These are phyloP conservation scores for Novumbra hubbsi DNA, from an alignment of 2,797 vertebrate genomes.

Conservation along the genomic window DNA sequence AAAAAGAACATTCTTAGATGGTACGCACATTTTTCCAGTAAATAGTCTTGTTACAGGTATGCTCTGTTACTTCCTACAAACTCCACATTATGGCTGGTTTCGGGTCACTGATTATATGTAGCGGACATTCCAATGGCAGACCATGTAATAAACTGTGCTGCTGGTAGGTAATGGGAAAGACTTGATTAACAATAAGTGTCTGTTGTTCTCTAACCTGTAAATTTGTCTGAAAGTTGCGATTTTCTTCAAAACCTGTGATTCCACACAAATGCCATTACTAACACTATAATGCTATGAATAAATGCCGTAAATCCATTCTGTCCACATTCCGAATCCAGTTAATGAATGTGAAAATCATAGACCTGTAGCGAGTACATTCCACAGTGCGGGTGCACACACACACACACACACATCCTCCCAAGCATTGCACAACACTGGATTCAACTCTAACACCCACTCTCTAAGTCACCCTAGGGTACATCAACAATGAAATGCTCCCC, in stretches of 20 bases:
- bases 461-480: neutral
- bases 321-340: neutral
- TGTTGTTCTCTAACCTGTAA: neutral
- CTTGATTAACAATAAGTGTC: neutral
- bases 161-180: neutral
- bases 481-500: neutral
- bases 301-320: neutral
- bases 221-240: neutral
- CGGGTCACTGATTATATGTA: neutral
- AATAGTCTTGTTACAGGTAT: neutral
- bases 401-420: slow-evolving; percentile 2
- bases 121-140: neutral
- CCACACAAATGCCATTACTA: neutral
- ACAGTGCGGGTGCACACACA: neutral
- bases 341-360: neutral
- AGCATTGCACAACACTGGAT: neutral
- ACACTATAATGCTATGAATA: neutral
- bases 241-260: neutral
- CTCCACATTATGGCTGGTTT: neutral
- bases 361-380: neutral
- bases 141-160: neutral
- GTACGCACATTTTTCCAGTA: no score
- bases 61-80: neutral
- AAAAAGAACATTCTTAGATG: no score
- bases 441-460: neutral